Conservation (phyloP, 1,140 invertebrate species). For the Himalopsyche phryganea region DNA sequence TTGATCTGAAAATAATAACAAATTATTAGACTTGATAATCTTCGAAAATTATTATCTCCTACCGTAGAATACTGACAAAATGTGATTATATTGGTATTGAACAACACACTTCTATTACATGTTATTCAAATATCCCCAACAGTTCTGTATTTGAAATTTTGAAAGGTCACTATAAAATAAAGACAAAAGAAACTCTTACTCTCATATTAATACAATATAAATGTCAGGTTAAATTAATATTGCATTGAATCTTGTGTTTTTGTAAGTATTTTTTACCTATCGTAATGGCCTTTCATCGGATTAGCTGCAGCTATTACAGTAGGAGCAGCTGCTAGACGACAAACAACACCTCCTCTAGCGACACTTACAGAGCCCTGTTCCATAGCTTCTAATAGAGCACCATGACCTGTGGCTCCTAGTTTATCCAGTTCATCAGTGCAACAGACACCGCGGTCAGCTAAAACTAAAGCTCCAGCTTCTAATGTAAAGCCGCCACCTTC, state of each 20-base stretch:
- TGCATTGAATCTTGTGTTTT: too few relatives aligned
- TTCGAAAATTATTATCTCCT: too few relatives aligned
- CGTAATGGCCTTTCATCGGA: constrained; percentile 84
- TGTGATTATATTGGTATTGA: too few relatives aligned
- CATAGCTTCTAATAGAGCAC: constrained; percentile 86
- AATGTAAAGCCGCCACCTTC: constrained; percentile 74
- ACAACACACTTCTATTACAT: too few relatives aligned
- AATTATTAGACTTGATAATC: neutral
- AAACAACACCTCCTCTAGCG: constrained; percentile 81
- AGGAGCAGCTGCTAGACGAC: constrained; percentile 73
- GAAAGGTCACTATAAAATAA: too few relatives aligned
- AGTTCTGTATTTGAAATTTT: too few relatives aligned
- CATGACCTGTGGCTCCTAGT: constrained; percentile 59
- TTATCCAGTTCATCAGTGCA: constrained; percentile 97
- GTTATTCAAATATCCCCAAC: too few relatives aligned
- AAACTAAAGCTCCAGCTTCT: constrained; percentile 80
- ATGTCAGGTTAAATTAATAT: too few relatives aligned
- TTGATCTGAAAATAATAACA: constrained; percentile 52
- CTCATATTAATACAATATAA: too few relatives aligned
- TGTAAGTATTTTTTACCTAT: too few relatives aligned
- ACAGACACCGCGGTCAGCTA: constrained; percentile 83
- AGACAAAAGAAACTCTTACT: too few relatives aligned
- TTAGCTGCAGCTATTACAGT: constrained; percentile 91
- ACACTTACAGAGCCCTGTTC: constrained; percentile 90
- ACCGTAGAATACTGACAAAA: too few relatives aligned